Base-by-base conservation (phyloP, 2,888 invertebrate species). In the Hirudinaria manillensis region DNA sequence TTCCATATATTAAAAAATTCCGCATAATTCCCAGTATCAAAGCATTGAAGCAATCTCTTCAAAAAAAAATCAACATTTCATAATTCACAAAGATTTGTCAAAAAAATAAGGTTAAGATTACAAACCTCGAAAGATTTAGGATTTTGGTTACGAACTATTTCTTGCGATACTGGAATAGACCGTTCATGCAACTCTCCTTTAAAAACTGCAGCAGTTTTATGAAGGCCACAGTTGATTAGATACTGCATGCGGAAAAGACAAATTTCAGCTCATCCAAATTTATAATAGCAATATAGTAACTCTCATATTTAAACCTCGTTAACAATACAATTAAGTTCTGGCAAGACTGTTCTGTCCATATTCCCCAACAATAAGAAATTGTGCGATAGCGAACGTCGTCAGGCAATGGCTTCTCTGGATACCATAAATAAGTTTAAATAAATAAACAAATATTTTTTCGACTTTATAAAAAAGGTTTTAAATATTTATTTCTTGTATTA, bases 1-100 rank as follows among this genome's bases (percentile, higher is more conserved):
- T 61, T 7, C 61, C 61, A 61, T 10, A 61, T 7, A 27, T 61
- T 61, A 61, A 61, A 61, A 61, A 61, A 61, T 29, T 61, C 61
- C 7, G 10, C n/a, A 19, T 27, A 61, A 61, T 61, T 61, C n/a
- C 61, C 61, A 61, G 13, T 29, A 61, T 24, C 24, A 61, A 61
- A 61, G 29, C 61, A 61, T 10, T 24, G 24, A 24, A 61, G 24
- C 19, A 61, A 61, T 29, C 29, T 24, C 19, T 61, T 61, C 61
- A 21, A 24, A 19, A 61, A 53, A 61, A 27, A 27, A 61, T n/a
- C 13, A 61, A 7, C 6, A 3, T 56, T 56, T 24, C 13, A 6
- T 61, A 7, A n/a, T 27, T 45, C 13, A 16, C 24, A 61, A 61
- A 61, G n/a, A 27, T 27, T 61, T 7, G n/a, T 7, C 24, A 4